Conservation (phyloP, 2,888 invertebrate species). For the Tipula helvola region DNA sequence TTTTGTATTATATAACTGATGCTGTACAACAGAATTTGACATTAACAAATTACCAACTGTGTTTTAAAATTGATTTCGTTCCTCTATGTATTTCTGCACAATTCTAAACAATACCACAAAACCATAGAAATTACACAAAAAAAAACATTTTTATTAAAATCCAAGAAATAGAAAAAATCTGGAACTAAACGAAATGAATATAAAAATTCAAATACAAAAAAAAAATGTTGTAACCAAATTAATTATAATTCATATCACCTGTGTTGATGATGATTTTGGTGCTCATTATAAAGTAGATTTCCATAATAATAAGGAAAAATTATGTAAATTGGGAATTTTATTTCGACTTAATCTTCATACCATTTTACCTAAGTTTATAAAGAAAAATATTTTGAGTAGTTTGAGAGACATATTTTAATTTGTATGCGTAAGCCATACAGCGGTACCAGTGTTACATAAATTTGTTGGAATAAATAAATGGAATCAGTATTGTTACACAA, state of each 20-base stretch:
- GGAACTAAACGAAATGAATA: neutral
- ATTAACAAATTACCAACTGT: neutral
- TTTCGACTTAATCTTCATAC: neutral
- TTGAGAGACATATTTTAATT: neutral
- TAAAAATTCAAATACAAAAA: neutral
- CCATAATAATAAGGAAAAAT: neutral
- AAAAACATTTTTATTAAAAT: neutral
- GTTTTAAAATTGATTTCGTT: neutral
- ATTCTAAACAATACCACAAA: neutral
- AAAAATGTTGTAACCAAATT: neutral
- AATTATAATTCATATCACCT: slow-evolving; percentile 4
- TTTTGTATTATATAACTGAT: neutral
- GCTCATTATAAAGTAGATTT: neutral
- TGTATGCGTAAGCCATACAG: too few species aligned
- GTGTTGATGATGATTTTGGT: neutral
- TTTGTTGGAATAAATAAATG: too few species aligned
- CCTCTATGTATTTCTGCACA: neutral
- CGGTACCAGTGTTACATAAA: too few species aligned
- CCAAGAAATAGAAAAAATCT: neutral
- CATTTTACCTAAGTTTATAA: neutral
- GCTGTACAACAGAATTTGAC: neutral
- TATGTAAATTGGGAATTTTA: neutral
- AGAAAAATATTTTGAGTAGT: neutral
- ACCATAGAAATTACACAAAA: neutral
- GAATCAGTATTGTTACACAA: too few species aligned